Base-by-base conservation (phyloP, 2,888 invertebrate species). In the Itoplectis maculator region DNA sequence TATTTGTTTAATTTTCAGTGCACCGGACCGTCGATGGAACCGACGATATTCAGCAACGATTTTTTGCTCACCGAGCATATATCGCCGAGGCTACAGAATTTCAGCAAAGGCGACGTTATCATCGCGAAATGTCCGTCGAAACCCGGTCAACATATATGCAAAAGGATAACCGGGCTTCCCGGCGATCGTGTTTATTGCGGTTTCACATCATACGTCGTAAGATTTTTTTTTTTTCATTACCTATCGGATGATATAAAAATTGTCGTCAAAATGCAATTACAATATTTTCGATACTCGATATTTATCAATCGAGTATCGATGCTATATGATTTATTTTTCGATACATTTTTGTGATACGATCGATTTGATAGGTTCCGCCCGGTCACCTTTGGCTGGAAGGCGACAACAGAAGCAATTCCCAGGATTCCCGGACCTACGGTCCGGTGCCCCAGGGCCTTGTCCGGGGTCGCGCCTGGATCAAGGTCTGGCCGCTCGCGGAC, bases 311-410 rank as follows among this genome's bases (percentile, higher is more conserved):
- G 29, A 29, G 5, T 29, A 29, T 29, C 2, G 29, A 29, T 29
- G n/a, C n/a, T n/a, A n/a, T n/a, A n/a, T n/a, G n/a, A n/a, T n/a
- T n/a, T n/a, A n/a, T n/a, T 29, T 42, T 7, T 11, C 42, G 15
- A 59, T 59, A 6, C 3, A 59, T n/a, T 56, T 29, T 13, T 23
- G 6, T 8, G 18, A 61, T 61, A 1, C 8, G 3, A 65, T 45
- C 7, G 20, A 63, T 15, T 65, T 7, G 42, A 65, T 23, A 91
- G 91, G 96, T 98, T 54, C 98, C 98, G 0, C 94, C 94, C 87
- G 98, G 98, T 1, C 97, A 97, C 93, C 96, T 98, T 0, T 98
- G 98, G 98, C 93, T 98, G 80, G 97, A 98, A 93, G 98, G 99
- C 18, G 98, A 99, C 91, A 99, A 99, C 92, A 94, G 94, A 11